A percentile compares a stretch with the other conserved stretches of the same genome.
Conservation (phyloP, 1,140 invertebrate species). For the Uloborus diversus region DNA sequence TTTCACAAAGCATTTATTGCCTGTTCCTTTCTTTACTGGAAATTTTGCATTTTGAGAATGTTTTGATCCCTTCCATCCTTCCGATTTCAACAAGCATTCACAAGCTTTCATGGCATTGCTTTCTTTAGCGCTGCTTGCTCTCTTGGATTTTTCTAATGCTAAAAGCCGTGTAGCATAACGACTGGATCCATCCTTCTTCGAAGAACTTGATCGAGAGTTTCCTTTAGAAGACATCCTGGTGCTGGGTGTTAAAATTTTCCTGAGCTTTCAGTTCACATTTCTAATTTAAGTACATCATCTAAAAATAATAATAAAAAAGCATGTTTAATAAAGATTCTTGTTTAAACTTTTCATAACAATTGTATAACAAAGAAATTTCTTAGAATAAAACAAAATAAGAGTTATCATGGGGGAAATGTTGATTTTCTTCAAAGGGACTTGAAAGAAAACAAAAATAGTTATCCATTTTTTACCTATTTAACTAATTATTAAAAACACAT, state of each 20-base stretch:
- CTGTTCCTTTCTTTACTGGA: conserved; percentile 9
- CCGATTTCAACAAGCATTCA: conserved; percentile 32
- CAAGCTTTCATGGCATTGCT: conserved; percentile 15
- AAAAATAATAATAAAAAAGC: background rate
- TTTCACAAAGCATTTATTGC: background rate
- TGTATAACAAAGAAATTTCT: too few relatives aligned
- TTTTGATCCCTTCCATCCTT: conserved; percentile 12
- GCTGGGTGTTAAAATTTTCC: background rate
- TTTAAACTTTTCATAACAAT: too few relatives aligned
- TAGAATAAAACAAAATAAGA: too few relatives aligned
- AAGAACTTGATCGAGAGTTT: background rate
- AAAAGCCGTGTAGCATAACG: conserved; percentile 39
- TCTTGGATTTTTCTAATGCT: conserved; percentile 10
- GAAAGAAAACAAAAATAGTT: too few relatives aligned
- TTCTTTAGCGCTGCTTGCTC: background rate
- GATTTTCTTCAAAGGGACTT: too few relatives aligned
- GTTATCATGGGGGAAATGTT: too few relatives aligned
- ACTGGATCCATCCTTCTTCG: conserved; percentile 17
- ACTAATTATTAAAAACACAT: too few relatives aligned
- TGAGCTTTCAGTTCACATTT: background rate
- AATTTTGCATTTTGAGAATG: conserved; percentile 20
- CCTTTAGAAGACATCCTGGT: conserved; percentile 20
- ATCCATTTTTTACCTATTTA: too few relatives aligned
- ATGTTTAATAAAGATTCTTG: too few relatives aligned
- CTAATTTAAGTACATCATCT: background rate